Conservation (phyloP, 2,113 vertebrate species). For the Edolisoma coerulescens region DNA sequence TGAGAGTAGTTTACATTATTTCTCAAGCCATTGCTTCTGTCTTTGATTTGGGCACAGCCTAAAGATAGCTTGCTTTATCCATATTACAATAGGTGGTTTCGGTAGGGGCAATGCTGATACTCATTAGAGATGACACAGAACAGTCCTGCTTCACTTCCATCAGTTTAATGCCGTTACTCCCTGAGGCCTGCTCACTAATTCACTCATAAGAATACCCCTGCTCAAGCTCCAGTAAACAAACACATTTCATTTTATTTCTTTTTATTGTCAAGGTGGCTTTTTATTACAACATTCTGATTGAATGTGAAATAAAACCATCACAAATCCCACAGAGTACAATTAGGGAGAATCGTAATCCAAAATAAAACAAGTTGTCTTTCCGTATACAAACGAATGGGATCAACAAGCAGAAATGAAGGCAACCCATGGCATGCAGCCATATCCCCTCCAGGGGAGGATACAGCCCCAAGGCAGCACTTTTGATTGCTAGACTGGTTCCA, state of each 20-base stretch:
- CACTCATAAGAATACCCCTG: neutral
- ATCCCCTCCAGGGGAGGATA: neutral
- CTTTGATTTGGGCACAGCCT: neutral
- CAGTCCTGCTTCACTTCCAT: neutral
- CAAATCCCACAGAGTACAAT: neutral
- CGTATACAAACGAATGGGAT: neutral
- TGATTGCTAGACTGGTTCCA: neutral
- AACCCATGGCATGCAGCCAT: neutral
- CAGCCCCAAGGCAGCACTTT: neutral
- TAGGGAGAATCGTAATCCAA: neutral
- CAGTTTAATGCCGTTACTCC: neutral
- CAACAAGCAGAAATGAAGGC: neutral
- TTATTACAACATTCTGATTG: neutral
- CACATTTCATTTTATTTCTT: neutral
- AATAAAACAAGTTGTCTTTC: neutral
- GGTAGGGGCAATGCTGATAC: neutral
- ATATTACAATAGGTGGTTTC: neutral
- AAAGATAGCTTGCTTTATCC: neutral
- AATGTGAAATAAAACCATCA: neutral
- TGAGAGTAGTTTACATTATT: neutral
- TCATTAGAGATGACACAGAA: neutral
- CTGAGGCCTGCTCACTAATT: neutral
- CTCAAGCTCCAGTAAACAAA: neutral
- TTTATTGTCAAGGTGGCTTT: slow-evolving; percentile 4
- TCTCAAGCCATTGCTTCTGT: neutral